phyloP scores from a whole-genome alignment of 2,113 vertebrate species.

The Irena cyanogastra region DNA sequence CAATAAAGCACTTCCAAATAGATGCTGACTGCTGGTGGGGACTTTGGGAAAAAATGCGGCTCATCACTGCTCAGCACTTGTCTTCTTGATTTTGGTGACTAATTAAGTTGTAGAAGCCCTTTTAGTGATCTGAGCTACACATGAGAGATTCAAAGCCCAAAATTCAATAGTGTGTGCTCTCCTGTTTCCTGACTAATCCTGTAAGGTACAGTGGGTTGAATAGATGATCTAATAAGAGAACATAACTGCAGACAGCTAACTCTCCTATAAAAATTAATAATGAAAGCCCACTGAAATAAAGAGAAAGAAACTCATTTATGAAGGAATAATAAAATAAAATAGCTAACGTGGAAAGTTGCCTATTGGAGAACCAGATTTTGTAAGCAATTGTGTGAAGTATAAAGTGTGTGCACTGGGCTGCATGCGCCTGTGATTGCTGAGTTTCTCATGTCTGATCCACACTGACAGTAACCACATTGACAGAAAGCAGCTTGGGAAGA shows the following conservation, averaged over 20 bases:
- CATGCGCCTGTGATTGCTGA: not conserved
- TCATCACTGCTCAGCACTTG: conserved; percentile 11
- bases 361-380: not conserved
- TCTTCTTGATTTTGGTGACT: not conserved
- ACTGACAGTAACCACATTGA: not conserved
- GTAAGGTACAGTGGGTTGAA: not conserved
- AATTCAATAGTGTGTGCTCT: not conserved
- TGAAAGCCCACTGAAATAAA: conserved; percentile 1
- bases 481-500: not conserved
- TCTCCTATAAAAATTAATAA: not conserved
- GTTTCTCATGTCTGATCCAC: not conserved
- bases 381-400: not conserved
- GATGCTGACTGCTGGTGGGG: not conserved
- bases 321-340: not conserved
- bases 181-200: not conserved
- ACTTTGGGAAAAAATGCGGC: not conserved
- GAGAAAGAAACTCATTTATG: not conserved
- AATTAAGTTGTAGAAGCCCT: conserved; percentile 7
- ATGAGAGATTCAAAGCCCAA: not conserved
- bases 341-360: not conserved
- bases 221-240: conserved; percentile 23
- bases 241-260: not conserved
- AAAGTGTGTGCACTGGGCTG: not conserved
- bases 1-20: not conserved
- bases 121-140: not conserved